A percentile compares a stretch with the other conserved stretches of the same genome.
Conservation (phyloP, 2,888 invertebrate species). For the Adelognathus sp. region DNA sequence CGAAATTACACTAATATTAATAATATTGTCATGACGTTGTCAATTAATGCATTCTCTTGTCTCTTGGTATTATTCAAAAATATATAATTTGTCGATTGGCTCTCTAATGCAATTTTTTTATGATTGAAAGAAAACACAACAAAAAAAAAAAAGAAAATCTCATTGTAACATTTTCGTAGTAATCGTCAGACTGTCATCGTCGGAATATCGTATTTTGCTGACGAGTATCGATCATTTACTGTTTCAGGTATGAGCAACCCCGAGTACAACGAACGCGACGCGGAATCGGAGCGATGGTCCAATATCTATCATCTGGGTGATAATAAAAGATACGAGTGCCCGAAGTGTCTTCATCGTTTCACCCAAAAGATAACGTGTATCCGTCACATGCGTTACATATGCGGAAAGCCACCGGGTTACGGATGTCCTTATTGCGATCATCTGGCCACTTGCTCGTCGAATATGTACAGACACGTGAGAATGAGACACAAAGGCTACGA, state of each 20-base stretch:
- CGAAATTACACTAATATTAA: not conserved
- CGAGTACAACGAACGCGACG: conserved; percentile 30
- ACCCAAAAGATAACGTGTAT: conserved; percentile 57
- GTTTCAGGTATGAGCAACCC: conserved; percentile 43
- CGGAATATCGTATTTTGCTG: conserved; percentile 5
- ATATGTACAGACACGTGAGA: conserved; percentile 61
- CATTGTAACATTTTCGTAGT: not conserved
- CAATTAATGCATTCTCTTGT: not conserved
- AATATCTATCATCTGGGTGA: not conserved
- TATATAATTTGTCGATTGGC: not conserved
- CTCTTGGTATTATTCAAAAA: not conserved
- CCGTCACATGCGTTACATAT: conserved; percentile 73
- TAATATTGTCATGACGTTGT: not conserved
- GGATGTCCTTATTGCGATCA: conserved; percentile 66
- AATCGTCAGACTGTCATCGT: not conserved
- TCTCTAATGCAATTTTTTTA: not conserved
- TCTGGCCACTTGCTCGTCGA: conserved; percentile 54
- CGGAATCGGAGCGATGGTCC: conserved; percentile 31
- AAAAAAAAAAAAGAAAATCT: not conserved
- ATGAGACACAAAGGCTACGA: conserved; percentile 59
- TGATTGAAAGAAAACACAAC: not conserved
- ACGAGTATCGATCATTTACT: conserved; percentile 33
- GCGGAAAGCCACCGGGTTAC: conserved; percentile 69
- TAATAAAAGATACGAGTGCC: conserved; percentile 50
- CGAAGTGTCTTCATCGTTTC: conserved; percentile 56